Evolutionary conservation across 1,140 invertebrate genomes (phyloP).

Genomic region (Caerostris darwini): DNA sequence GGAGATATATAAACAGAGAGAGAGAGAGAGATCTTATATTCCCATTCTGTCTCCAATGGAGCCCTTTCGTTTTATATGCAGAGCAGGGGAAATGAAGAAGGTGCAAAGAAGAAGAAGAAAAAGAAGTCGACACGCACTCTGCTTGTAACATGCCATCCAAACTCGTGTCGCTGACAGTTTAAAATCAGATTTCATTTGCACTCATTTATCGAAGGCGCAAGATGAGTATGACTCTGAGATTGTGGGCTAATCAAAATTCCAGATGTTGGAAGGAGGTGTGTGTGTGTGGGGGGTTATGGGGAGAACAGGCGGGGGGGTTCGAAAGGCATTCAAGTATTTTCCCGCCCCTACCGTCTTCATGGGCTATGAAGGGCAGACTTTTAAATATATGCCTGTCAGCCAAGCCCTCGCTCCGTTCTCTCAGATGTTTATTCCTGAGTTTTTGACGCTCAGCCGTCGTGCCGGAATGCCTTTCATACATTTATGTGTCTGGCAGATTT

Average conservation of each 20-base stretch:
- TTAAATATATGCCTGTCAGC: conserved; percentile 50
- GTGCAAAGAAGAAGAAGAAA: not conserved
- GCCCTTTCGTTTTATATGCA: no score
- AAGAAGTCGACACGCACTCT: no score
- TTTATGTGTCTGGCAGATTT: not conserved
- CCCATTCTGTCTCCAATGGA: no score
- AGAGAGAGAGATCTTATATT: no score
- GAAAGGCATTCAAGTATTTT: not conserved
- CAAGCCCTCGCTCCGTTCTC: not conserved
- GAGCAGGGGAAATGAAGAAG: no score
- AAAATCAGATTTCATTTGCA: no score
- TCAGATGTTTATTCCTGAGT: not conserved
- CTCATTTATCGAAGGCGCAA: no score
- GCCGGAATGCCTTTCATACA: conserved; percentile 4
- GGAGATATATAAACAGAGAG: no score
- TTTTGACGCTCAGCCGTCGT: not conserved
- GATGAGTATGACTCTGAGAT: no score
- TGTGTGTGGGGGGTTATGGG: not conserved
- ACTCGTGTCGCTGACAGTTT: no score
- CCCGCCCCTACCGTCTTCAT: not conserved
- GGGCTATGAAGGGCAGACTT: not conserved
- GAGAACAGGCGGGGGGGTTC: not conserved
- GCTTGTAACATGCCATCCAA: no score
- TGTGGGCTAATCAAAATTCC: conserved; percentile 40
- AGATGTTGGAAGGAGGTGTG: not conserved